Evolutionary conservation across 1,140 invertebrate species (phyloP), one percentile per base, ranked within the genome.

Genomic region (Sarcophaga bullata): DNA sequence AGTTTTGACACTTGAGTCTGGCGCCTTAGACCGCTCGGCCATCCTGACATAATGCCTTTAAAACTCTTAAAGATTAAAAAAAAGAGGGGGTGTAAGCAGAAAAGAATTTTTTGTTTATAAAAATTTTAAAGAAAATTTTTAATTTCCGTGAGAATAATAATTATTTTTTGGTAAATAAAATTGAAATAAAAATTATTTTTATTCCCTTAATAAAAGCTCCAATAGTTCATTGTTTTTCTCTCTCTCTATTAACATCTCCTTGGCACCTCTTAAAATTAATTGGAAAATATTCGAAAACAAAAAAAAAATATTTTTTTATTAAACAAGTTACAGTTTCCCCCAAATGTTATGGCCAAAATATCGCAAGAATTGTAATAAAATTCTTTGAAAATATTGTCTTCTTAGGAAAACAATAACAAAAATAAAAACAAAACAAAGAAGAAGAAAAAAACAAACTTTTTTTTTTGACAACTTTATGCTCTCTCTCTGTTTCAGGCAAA

Each of bases 1-100:
- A 83, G 82, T 73, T 83, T 3, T 83, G 46, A 80, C 83, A 84
- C 92, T 93, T 93, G 93, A 93, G 92, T 93, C 92, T 93, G 92
- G 92, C 92, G 92, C 92, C 93, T 94, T 93, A 93, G 93, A 93
- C 93, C 93, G 92, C 92, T 93, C 92, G 92, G 92, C 92, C 92
- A 92, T 93, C 91, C 92, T 93, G 92, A 93, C 92, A 90, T 84
- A 58, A 37, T 37, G 25, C 4, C 25, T 2, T 4, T 4, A 37
- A 4, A 4, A 1, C 25, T 37, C 25, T 37, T 58, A 58, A 10
- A 1, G 50, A 13, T 52, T 52, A 52, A 8, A 1, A 10, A 10
- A 13, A 8, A 52, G 50, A 52, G 1, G 8, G 50, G 50, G 2
- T 3, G 13, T n/a, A n/a, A n/a, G n/a, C n/a, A n/a, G 8, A 13